A percentile compares a stretch with the other conserved stretches of the same genome.
Evolutionary conservation across 2,888 invertebrate species (phyloP).

Genomic region (Drosophila atripex): DNA sequence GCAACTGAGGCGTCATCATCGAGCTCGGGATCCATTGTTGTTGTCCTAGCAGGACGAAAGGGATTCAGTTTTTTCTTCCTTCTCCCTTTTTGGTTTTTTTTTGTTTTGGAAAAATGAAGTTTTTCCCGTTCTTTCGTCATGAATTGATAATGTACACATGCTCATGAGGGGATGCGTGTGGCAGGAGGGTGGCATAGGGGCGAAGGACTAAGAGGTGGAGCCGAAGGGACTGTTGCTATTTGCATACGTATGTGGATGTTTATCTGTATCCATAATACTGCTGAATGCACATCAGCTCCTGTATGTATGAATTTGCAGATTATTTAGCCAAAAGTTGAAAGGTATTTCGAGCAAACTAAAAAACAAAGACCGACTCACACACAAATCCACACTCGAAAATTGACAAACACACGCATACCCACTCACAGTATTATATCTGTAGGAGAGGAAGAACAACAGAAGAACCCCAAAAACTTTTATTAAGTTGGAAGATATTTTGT

Average conservation of each 20-base stretch:
- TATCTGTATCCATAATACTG: conserved; percentile 46
- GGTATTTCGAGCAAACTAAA: conserved; percentile 59
- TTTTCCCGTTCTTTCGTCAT: conserved; percentile 71
- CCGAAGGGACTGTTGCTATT: conserved; percentile 52
- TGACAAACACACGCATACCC: conserved; percentile 16
- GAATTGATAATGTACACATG: conserved; percentile 79
- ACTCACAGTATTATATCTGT: background rate
- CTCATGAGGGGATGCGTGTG: conserved; percentile 56
- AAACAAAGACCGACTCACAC: conserved; percentile 60
- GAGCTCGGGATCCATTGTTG: conserved; percentile 48
- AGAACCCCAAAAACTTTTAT: conserved; percentile 69
- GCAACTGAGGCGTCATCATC: conserved; percentile 75
- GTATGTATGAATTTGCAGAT: conserved; percentile 66
- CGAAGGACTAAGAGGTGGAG: conserved; percentile 3
- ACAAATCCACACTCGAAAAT: conserved; percentile 34
- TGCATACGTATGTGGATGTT: conserved; percentile 55
- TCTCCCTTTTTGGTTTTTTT: conserved; percentile 35
- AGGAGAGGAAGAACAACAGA: conserved; percentile 32
- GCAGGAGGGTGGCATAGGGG: conserved; percentile 27
- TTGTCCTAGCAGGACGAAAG: conserved; percentile 36
- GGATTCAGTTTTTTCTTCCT: conserved; percentile 10
- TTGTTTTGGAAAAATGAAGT: conserved; percentile 72
- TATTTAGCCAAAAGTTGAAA: conserved; percentile 76
- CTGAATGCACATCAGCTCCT: conserved; percentile 39
- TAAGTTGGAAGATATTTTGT: conserved; percentile 76